Conservation (phyloP, 64 coral and sea anemone species). For the Acropora tenuis region DNA sequence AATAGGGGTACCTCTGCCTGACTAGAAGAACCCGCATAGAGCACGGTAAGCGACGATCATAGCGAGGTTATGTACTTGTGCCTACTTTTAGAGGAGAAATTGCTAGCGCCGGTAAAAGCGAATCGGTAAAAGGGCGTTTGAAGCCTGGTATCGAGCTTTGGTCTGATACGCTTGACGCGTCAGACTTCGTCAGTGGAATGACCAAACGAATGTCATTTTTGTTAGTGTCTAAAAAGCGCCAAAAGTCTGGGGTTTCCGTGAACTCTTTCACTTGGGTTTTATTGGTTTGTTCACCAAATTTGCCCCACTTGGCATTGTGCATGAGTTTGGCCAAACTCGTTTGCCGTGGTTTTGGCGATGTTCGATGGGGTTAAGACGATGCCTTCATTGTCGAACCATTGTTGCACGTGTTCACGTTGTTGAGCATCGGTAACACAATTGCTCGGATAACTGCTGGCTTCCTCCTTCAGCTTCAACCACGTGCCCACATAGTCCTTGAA, state of each 20-base stretch:
- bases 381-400: not conserved
- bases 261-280: not conserved
- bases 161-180: too few relatives aligned
- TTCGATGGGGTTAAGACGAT: not conserved
- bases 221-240: not conserved
- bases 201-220: not conserved
- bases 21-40: too few relatives aligned
- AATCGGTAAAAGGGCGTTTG: too few relatives aligned
- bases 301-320: slow-evolving; percentile 50
- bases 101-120: too few relatives aligned
- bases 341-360: slow-evolving; percentile 9
- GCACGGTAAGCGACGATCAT: too few relatives aligned
- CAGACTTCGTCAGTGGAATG: not conserved
- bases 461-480: slow-evolving; percentile 50
- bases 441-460: slow-evolving; percentile 5
- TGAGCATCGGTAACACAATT: not conserved
- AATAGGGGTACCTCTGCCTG: too few relatives aligned
- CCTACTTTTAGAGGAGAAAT: too few relatives aligned
- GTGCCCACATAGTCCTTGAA: slow-evolving; percentile 26
- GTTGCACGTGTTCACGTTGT: not conserved
- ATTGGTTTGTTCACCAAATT: slow-evolving; percentile 25
- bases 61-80: too few relatives aligned
- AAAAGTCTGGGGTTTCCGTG: not conserved
- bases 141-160: too few relatives aligned
- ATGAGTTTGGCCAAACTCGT: not conserved